Percentiles rank a stretch among this genome's conserved stretches.
These are phyloP conservation scores for Oscheius sp. DNA, from an alignment of 2,888 invertebrate genomes.

Conservation along the genomic window DNA sequence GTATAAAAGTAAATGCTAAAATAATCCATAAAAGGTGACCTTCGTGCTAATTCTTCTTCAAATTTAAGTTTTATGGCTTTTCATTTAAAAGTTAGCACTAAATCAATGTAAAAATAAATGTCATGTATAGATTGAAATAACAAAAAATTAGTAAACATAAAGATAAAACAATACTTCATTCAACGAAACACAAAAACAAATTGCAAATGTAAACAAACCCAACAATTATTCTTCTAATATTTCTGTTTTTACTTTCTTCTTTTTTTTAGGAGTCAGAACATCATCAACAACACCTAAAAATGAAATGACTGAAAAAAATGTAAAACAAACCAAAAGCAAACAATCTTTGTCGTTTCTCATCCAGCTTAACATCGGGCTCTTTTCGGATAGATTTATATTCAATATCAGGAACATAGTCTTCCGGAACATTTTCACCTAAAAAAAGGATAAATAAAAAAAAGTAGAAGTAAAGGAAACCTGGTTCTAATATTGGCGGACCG, in stretches of 20 bases:
- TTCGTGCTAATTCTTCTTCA: no score
- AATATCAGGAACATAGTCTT: not conserved
- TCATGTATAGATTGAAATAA: not conserved
- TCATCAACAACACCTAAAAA: not conserved
- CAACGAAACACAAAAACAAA: not conserved
- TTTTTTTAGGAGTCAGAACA: not conserved
- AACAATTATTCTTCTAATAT: not conserved
- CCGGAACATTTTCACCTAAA: constrained; percentile 14
- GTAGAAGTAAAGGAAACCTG: not conserved
- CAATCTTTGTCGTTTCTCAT: constrained; percentile 6
- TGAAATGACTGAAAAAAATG: not conserved
- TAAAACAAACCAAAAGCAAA: constrained; percentile 4
- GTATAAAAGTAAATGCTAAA: not conserved
- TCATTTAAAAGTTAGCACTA: not conserved
- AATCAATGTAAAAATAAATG: not conserved
- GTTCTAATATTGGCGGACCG: constrained; percentile 1
- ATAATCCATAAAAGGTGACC: not conserved
- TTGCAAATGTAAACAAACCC: not conserved
- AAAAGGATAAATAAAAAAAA: not conserved
- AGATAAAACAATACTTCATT: not conserved
- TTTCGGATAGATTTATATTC: not conserved
- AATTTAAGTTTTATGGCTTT: not conserved
- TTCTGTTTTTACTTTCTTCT: not conserved
- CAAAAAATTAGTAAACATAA: not conserved
- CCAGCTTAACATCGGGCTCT: constrained; percentile 1